A percentile compares a stretch with the other conserved stretches of the same genome.
phyloP scores from a whole-genome alignment of 1,140 invertebrate genomes.

The Myzus persicae region DNA sequence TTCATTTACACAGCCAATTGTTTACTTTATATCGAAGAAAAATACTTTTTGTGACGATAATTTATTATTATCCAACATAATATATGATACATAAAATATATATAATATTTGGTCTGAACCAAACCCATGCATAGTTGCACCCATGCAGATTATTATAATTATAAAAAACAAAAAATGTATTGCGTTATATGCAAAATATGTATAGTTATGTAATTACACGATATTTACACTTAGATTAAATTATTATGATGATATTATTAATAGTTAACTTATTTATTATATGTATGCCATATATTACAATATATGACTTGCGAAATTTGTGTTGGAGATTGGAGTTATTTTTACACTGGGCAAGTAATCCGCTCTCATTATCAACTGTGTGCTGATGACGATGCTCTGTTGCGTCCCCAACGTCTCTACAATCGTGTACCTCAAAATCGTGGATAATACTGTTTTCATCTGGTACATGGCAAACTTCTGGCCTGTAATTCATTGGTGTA shows the following conservation, averaged over 20 bases:
- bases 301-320: neutral
- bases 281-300: too few species aligned
- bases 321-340: neutral
- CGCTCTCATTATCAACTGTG: conserved; percentile 54
- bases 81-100: too few species aligned
- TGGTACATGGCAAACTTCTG: conserved; percentile 67
- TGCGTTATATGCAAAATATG: neutral
- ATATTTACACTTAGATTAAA: neutral
- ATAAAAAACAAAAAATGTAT: neutral
- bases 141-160: neutral
- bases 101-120: neutral
- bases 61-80: neutral
- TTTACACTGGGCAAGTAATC: conserved; percentile 21
- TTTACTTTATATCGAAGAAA: neutral
- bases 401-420: conserved; percentile 32
- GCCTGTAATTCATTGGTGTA: conserved; percentile 63
- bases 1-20: neutral
- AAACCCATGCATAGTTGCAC: too few species aligned
- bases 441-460: conserved; percentile 67
- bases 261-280: neutral
- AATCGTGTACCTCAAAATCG: conserved; percentile 63
- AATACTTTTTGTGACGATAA: neutral
- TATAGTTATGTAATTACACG: neutral
- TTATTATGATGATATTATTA: neutral
- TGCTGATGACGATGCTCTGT: conserved; percentile 2